phyloP scores from a whole-genome alignment of 92 coral and sea anemone genomes.

The Epizoanthus rinbou region DNA sequence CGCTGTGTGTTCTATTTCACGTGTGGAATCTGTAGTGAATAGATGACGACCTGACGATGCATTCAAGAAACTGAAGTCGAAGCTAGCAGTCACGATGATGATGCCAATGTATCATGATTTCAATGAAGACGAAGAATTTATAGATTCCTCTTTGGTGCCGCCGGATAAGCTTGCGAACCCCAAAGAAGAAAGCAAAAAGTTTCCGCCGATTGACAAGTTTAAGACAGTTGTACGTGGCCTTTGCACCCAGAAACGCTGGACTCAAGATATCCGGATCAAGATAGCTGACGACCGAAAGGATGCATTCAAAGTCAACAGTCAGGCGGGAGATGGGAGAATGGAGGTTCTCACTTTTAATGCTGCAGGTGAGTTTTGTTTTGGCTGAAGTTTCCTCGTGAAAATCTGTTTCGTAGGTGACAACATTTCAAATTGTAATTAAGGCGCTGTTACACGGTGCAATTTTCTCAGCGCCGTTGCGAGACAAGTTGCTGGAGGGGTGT shows the following conservation, averaged over 20 bases:
- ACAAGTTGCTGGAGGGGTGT: too few relatives aligned
- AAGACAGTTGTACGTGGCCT: slow-evolving; percentile 45
- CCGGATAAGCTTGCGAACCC: neutral
- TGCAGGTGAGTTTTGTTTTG: slow-evolving; percentile 44
- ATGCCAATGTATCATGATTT: slow-evolving; percentile 18
- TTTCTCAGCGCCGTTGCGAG: too few relatives aligned
- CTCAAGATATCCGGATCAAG: slow-evolving; percentile 37
- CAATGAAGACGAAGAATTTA: slow-evolving; percentile 10
- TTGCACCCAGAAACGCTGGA: slow-evolving; percentile 58
- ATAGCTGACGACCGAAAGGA: slow-evolving; percentile 30
- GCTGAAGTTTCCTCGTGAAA: too few relatives aligned
- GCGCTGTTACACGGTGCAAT: too few relatives aligned
- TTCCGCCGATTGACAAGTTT: slow-evolving; percentile 44
- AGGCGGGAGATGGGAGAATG: slow-evolving; percentile 36
- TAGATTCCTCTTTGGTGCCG: neutral
- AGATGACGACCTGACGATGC: too few relatives aligned
- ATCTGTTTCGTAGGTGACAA: too few relatives aligned
- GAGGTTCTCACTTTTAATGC: slow-evolving; percentile 45
- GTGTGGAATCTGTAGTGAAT: too few relatives aligned
- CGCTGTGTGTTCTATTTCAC: too few relatives aligned
- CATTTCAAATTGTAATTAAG: too few relatives aligned
- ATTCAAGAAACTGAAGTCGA: too few relatives aligned
- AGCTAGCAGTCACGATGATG: neutral
- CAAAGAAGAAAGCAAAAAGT: slow-evolving; percentile 1
- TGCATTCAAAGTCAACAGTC: slow-evolving; percentile 29